Evolutionary conservation across 2,888 invertebrate species (phyloP), one percentile per base, ranked within the genome.

Genomic region (Athalia circularis): DNA sequence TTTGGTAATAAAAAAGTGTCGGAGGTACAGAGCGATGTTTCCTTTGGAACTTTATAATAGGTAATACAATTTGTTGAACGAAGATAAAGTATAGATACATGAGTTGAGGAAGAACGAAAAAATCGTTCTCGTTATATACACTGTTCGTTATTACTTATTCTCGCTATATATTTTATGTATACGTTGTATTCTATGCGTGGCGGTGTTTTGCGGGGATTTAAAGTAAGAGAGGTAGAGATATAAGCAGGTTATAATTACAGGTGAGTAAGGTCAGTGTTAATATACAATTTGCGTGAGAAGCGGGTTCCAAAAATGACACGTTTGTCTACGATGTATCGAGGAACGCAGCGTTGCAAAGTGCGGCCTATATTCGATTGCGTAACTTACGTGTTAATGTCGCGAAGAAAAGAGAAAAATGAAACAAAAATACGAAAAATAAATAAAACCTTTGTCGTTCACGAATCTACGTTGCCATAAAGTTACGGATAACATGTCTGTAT

Each of bases 251-350:
- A 88, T 86, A 90, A 90, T 90, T 90, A 88, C 84, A 89, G 87
- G 88, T 88, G 88, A 88, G 85, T 87, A 87, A 88, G 90, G 89
- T 90, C 90, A 89, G 88, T 89, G 88, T 88, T 90, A 89, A 90
- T 90, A 88, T 82, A 87, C 86, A 85, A 84, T 84, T 89, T 85
- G 89, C 89, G 89, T 89, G 89, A 87, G 88, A 88, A 86, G 86
- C 84, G 84, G 86, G 84, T 83, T 86, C 89, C 89, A 89, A 89
- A 90, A 90, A 89, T 90, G 88, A 89, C 86, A 90, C 85, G 88
- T 85, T 89, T 88, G 43, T 59, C 45, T 59, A 72, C 72, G 5
- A 47, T 47, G 9, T 13, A n/a, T 8, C 15, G 13, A 47, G n/a
- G 13, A 2, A 52, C 15, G n/a, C 4, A 13, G 45, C 29, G 52